These are phyloP conservation scores for Channa maculata DNA, from an alignment of 2,113 vertebrate species.

Conservation along the genomic window DNA sequence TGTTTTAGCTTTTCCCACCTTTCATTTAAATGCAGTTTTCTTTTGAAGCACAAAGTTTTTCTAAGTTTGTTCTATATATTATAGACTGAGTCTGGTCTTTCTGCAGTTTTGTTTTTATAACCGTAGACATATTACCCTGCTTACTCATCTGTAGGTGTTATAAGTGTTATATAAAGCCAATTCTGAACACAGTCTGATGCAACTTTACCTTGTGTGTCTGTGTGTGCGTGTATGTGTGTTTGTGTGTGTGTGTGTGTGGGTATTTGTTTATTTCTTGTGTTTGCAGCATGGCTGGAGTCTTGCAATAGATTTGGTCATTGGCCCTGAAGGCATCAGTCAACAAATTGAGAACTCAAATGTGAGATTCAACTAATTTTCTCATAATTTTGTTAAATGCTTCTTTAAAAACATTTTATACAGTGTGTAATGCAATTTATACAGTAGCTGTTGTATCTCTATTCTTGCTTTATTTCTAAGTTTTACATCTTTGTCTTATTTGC, in stretches of 20 bases:
- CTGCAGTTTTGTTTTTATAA: too few relatives aligned
- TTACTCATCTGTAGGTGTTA: too few relatives aligned
- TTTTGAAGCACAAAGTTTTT: too few relatives aligned
- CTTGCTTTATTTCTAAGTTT: not conserved
- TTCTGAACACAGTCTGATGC: too few relatives aligned
- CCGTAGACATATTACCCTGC: too few relatives aligned
- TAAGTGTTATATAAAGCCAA: too few relatives aligned
- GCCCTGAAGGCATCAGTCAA: constrained; percentile 92
- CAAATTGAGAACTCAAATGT: constrained; percentile 88
- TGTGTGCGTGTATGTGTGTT: too few relatives aligned
- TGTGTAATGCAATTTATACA: too few relatives aligned
- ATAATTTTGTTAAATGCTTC: not conserved
- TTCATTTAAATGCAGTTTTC: too few relatives aligned
- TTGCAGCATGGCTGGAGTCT: constrained; percentile 89
- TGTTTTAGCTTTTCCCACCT: not conserved
- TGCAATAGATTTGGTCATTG: constrained; percentile 91
- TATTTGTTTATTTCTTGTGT: constrained; percentile 16
- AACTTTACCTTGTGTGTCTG: too few relatives aligned
- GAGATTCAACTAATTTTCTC: constrained; percentile 16
- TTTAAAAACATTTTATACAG: not conserved
- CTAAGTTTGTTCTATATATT: not conserved
- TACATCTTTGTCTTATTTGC: not conserved
- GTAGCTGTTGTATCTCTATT: not conserved
- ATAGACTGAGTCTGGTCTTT: not conserved
- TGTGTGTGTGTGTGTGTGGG: too few relatives aligned